Evolutionary conservation across 2,113 vertebrate genomes (phyloP), one percentile per base, ranked within the genome.

Genomic region (Andinoacara biseriatus): DNA sequence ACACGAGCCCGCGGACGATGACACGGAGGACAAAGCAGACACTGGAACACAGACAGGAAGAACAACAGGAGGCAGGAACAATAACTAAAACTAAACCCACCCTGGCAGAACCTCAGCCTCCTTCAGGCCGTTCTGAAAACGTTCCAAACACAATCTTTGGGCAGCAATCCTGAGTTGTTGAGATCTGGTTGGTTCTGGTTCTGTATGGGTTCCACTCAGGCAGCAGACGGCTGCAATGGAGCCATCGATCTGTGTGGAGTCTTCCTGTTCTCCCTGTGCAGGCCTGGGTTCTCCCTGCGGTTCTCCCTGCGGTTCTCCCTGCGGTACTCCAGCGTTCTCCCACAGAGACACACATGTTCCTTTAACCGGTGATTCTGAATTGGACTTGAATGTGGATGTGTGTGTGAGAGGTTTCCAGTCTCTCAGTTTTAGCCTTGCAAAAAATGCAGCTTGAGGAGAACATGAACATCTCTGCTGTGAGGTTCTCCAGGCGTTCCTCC

Each of bases 401-500:
- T 67, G 40, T n/a, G 24, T 67, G 1, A 67, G 22, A 11, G 61
- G 7, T 13, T 40, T 35, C 24, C 35, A 9, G n/a, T 63, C 22
- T 40, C 35, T 40, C 35, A 63, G 61, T 63, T 40, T 5, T 15
- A 63, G 11, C 61, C 61, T 63, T 40, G 22, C 61, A n/a, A 63
- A 40, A 1, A 0, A 40, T 63, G 13, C n/a, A 63, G 0, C n/a
- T 63, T n/a, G 35, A 40, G n/a, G 0, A 0, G 38, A 63, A 40
- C 0, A 0, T 40, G 20, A 63, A 63, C 33, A 63, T 63, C 61
- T 63, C 8, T 35, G 35, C 35, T 35, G 35, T 35, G 35, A 35
- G 4, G 35, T 35, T 35, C 35, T 35, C 35, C 35, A 35, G 35
- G 35, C 7, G 1, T 35, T 35, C 35, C 35, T 35, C 35, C 35